These are phyloP conservation scores for Drosophila bifasciata DNA, from an alignment of 1,140 invertebrate genomes.

Conservation along the genomic window DNA sequence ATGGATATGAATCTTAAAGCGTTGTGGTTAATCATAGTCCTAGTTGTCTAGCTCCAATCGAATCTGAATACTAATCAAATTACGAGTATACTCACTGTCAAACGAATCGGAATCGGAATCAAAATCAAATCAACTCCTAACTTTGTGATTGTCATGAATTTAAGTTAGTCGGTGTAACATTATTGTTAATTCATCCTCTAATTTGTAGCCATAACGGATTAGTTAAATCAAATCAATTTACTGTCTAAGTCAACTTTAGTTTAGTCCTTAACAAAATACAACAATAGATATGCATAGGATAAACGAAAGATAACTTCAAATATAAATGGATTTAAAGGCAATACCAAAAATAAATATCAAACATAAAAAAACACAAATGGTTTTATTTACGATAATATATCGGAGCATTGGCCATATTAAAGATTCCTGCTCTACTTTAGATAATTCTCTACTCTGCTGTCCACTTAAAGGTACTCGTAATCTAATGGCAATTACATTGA, in stretches of 20 bases:
- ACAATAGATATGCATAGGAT: slow-evolving; percentile 29
- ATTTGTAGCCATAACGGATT: slow-evolving; percentile 64
- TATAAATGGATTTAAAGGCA: slow-evolving; percentile 35
- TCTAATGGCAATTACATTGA: slow-evolving; percentile 59
- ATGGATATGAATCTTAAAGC: slow-evolving; percentile 51
- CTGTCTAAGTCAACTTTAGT: slow-evolving; percentile 30
- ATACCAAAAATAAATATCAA: slow-evolving; percentile 51
- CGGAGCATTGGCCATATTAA: no score
- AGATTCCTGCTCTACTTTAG: not conserved
- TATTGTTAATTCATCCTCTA: slow-evolving; percentile 48
- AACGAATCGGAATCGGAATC: slow-evolving; percentile 30
- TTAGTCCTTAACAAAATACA: slow-evolving; percentile 5
- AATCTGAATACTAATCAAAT: not conserved
- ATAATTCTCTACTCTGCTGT: not conserved
- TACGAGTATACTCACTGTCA: slow-evolving; percentile 50
- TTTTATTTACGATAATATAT: slow-evolving; percentile 3
- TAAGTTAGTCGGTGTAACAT: slow-evolving; percentile 62
- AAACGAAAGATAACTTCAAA: slow-evolving; percentile 18
- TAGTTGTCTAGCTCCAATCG: slow-evolving; percentile 45
- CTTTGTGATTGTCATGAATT: slow-evolving; percentile 81
- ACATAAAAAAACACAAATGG: not conserved
- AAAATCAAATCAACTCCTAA: slow-evolving; percentile 69
- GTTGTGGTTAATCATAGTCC: slow-evolving; percentile 62
- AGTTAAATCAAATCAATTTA: slow-evolving; percentile 52
- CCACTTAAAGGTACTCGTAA: slow-evolving; percentile 21